Evolutionary conservation across 2,888 invertebrate genomes (phyloP), one percentile per base, ranked within the genome.

Genomic region (Lycocerus yunnanus): DNA sequence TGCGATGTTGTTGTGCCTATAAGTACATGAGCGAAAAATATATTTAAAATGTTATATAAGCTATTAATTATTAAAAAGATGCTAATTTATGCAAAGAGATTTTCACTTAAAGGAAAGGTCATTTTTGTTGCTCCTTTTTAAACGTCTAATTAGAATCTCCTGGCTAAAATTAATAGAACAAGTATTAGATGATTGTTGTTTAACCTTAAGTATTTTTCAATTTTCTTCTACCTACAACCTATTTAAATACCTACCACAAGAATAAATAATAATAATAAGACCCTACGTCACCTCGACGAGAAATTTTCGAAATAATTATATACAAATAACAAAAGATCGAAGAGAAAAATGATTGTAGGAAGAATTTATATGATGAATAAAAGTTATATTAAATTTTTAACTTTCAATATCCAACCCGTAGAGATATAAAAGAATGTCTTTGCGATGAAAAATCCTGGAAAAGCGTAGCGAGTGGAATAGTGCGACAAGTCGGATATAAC

Each of bases 41-140:
- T 43, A 13, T 82, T 81, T 83, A 83, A 83, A 78, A 77, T 78
- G 77, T 83, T 83, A 83, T 83, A 83, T 84, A 83, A 84, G 81
- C 83, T 80, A 83, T 84, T 83, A 83, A 83, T 84, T 84, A 83
- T 78, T 77, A 78, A 65, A 67, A 69, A 24, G 16, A 73, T 79
- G 83, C 81, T 83, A 84, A 84, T 83, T 76, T 77, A 80, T 82
- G 83, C 79, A 80, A 83, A 83, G 81, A 79, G 82, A 81, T 81
- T 80, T 82, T 82, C 82, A 83, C 83, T 83, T 82, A 79, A 77
- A 60, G 71, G 80, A 82, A 84, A 84, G 83, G 83, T 81, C 82
- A 80, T 63, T 75, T 80, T 43, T 43, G 43, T 43, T 43, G 43
- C 43, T 43, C 43, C n/a, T 43, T 80, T 81, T 82, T 82, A 81